Base-by-base conservation (phyloP, 2,797 vertebrate genomes). In the Fratercula arctica region DNA sequence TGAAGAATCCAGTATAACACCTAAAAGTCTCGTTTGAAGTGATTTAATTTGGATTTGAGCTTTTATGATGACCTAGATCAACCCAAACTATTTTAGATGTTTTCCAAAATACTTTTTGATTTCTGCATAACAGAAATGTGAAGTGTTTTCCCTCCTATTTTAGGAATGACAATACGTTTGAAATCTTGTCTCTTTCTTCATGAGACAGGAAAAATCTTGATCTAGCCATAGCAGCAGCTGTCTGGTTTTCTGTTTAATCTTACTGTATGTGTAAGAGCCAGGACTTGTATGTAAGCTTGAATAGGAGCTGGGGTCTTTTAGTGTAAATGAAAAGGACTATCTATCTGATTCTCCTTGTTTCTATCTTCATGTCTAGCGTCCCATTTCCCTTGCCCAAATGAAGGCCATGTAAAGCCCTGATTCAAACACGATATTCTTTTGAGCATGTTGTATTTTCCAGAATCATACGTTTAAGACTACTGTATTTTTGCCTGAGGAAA, bases 401-500 rank as follows among this genome's bases (percentile, higher is more conserved):
- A 93, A 78, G 57, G 16, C n/a, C 63, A 16, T 45, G 25, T 67
- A 64, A 90, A 94, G n/a, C 33, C n/a, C 25, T 75, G 14, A 37
- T 43, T 78, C 18, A 81, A 93, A 61, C 20, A 73, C 61, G 45
- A 53, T 81, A 66, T 79, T 94, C 67, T 85, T 94, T 69, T 54
- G 50, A 85, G 46, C 39, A 51, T 0, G 0, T 73, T 87, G 8
- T 45, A 43, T 2, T 1, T 89, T 91, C 43, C 24, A 53, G 67
- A 79, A 37, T 66, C 63, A n/a, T 14, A 77, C 33, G 43, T 83
- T 80, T 88, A 70, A 67, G 39, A 43, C 21, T 82, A 35, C 18
- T 66, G n/a, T 72, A 46, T 76, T 92, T 78, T 89, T 90, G 51
- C 75, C 85, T 77, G 72, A 73, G 46, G 63, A 92, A 89, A 89